Base-by-base conservation (phyloP, 2,888 invertebrate genomes). In the Ecdyonurus torrentis region DNA sequence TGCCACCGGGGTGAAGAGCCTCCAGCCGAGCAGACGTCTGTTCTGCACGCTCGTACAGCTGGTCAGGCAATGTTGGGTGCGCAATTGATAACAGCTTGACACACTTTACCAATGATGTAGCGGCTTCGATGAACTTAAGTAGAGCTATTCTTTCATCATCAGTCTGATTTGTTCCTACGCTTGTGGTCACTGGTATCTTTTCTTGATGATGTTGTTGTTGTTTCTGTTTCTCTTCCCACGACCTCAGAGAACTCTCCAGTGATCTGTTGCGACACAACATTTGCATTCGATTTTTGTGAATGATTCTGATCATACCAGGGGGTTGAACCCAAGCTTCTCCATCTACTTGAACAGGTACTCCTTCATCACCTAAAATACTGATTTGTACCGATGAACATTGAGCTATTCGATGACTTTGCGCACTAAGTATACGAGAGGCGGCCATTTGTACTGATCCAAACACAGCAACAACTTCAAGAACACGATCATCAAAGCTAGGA, bases 281-380 rank as follows among this genome's bases (percentile, higher is more conserved):
- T 78, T 96, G 96, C 73, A 96, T 93, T 62, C 96, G 81, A 77
- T 97, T 97, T 78, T 97, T 97, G 76, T 97, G 97, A 68, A 94
- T 85, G 68, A 98, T 96, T 63, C 93, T 81, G 68, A 98, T 93
- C 73, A 94, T 91, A 52, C 97, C 97, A 0, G 98, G 96, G 0
- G 94, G 93, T 74, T 97, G 97, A 53, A 96, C 81, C 97, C 97
- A 97, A 1, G 97, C 96, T 75, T 98, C 98, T 0, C 97, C 98
- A 72, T 98, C 97, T 53, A 96, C 96, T 77, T 91, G 92, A 62
- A 96, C 91, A 0, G 96, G 96, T 20, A 96, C 92, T 61, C 93
- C 90, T 76, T 85, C 95, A 60, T 90, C 89, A 20, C 91, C 80
- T 78, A 95, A 78, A 70, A 98, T 96, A 72, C 92, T 95, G 68